A percentile compares a stretch with the other conserved stretches of the same genome.
These are phyloP conservation scores for Ancistrus triradiatus DNA, from an alignment of 2,113 vertebrate species.

Conservation along the genomic window DNA sequence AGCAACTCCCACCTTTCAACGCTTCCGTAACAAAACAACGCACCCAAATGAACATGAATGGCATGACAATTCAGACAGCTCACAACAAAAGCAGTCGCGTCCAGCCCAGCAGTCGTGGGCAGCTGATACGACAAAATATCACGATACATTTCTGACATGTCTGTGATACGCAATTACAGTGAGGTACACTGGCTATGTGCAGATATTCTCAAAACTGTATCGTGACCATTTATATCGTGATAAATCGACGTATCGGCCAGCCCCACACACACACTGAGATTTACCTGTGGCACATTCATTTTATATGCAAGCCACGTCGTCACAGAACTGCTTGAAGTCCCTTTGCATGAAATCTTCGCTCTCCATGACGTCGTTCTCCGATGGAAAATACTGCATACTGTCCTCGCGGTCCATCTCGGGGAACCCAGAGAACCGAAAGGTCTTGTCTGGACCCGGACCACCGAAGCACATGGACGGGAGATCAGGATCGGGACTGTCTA, in stretches of 20 bases:
- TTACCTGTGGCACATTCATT: slow-evolving; percentile 24
- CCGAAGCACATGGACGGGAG: slow-evolving; percentile 30
- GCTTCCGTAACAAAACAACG: slow-evolving; percentile 28
- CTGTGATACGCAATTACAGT: no score
- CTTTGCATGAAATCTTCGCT: slow-evolving; percentile 83
- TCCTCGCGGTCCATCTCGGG: slow-evolving; percentile 64
- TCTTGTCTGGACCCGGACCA: background rate
- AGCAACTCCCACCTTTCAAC: slow-evolving; percentile 56
- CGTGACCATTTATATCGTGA: no score
- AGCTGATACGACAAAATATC: no score
- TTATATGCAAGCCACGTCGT: slow-evolving; percentile 59
- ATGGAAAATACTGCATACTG: slow-evolving; percentile 83
- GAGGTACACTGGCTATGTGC: no score
- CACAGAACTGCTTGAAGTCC: slow-evolving; percentile 82
- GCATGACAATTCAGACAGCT: background rate
- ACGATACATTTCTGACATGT: no score
- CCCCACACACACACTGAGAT: background rate
- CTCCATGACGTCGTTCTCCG: slow-evolving; percentile 77
- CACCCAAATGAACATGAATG: slow-evolving; percentile 1
- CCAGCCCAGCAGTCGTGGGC: no score
- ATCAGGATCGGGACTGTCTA: slow-evolving; percentile 60
- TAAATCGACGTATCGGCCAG: no score
- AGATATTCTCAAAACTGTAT: no score
- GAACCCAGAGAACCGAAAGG: slow-evolving; percentile 38
- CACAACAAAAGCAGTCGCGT: background rate